A percentile compares a stretch with the other conserved stretches of the same genome.
phyloP scores from a whole-genome alignment of 30 jellyfish, hydroid and myxozoan species.

The Hydractinia echinata region DNA sequence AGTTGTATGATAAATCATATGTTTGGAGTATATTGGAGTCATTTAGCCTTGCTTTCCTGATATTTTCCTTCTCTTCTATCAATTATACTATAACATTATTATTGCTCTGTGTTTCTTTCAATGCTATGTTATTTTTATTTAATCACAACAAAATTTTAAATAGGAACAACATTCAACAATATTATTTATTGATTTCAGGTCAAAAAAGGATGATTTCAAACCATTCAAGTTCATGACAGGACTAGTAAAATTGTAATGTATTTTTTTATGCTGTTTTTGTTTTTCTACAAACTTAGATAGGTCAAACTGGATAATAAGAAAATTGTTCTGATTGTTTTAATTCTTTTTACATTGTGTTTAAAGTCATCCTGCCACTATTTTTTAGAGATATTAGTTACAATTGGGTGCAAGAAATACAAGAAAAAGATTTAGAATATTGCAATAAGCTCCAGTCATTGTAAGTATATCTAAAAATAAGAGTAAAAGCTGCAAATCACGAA shows the following conservation, averaged over 20 bases:
- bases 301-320: neutral
- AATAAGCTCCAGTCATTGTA: conserved; percentile 33
- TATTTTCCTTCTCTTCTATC: no score
- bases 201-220: conserved; percentile 53
- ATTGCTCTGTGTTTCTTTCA: no score
- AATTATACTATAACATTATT: no score
- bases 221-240: conserved; percentile 62
- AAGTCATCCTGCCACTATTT: neutral
- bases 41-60: no score
- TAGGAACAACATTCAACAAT: no score
- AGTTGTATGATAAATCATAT: no score
- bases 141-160: no score
- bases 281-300: neutral
- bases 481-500: neutral
- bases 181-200: conserved; percentile 21
- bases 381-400: conserved; percentile 44
- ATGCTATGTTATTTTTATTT: no score
- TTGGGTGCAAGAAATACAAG: conserved; percentile 28
- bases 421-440: conserved; percentile 46
- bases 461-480: neutral
- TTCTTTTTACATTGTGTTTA: neutral
- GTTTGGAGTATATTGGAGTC: no score
- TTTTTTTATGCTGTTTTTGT: neutral
- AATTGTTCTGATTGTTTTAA: neutral
- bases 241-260: conserved; percentile 48